Conservation (phyloP, 2,888 invertebrate genomes). For the Nipponacmea schrenckii region DNA sequence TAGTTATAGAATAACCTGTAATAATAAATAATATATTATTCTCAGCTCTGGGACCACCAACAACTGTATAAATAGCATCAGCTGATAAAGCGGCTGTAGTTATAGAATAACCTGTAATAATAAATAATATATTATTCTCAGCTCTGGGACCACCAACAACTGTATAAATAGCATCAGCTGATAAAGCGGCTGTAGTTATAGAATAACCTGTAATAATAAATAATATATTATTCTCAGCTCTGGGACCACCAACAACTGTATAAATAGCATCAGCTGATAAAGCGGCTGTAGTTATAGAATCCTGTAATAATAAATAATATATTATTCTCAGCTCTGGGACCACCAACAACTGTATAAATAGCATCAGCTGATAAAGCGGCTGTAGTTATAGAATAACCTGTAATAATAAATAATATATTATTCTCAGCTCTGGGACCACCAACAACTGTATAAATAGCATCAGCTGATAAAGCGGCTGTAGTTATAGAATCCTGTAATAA, state of each 20-base stretch:
- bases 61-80: slow-evolving; percentile 33
- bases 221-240: no score
- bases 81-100: slow-evolving; percentile 42
- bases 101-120: slow-evolving; percentile 46
- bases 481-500: background rate
- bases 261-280: slow-evolving; percentile 35
- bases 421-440: no score
- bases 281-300: slow-evolving; percentile 44
- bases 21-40: background rate
- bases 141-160: no score
- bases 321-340: slow-evolving; percentile 38
- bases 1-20: no score
- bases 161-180: no score
- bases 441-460: no score
- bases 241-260: slow-evolving; percentile 40
- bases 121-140: no score
- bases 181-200: no score
- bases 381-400: slow-evolving; percentile 52
- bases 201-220: background rate
- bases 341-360: slow-evolving; percentile 37
- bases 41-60: slow-evolving; percentile 45
- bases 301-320: slow-evolving; percentile 36
- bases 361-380: slow-evolving; percentile 38
- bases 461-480: no score
- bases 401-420: background rate